These are phyloP conservation scores for Hoplias malabaricus DNA, from an alignment of 2,113 vertebrate genomes.

Conservation along the genomic window DNA sequence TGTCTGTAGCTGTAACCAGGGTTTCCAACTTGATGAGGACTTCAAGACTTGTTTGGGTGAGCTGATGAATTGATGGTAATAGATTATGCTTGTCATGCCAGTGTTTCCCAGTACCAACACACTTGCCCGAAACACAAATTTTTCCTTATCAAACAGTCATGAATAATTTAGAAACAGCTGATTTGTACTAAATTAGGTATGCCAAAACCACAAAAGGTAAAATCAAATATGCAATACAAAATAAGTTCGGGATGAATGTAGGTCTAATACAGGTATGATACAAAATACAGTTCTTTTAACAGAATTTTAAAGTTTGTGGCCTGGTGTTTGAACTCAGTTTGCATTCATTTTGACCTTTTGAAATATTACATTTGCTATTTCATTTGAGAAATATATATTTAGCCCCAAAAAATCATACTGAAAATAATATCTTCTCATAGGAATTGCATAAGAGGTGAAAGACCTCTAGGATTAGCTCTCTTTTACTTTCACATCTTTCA, in stretches of 20 bases:
- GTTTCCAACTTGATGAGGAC: constrained; percentile 81
- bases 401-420: no score
- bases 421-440: background rate
- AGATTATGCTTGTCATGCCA: no score
- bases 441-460: background rate
- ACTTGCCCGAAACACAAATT: no score
- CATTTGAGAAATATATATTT: no score
- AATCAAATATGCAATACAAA: no score
- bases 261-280: no score
- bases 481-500: background rate
- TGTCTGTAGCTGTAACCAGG: constrained; percentile 82
- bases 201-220: no score
- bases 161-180: no score
- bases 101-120: no score
- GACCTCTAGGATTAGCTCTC: background rate
- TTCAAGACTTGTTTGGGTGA: constrained; percentile 86
- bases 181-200: no score
- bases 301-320: background rate
- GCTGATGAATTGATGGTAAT: constrained; percentile 13
- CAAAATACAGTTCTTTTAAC: no score
- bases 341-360: background rate
- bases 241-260: no score
- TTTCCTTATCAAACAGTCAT: background rate
- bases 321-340: constrained; percentile 1
- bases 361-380: background rate